Base-by-base conservation (phyloP, 2,888 invertebrate species). In the Zygogramma bicolorata region DNA sequence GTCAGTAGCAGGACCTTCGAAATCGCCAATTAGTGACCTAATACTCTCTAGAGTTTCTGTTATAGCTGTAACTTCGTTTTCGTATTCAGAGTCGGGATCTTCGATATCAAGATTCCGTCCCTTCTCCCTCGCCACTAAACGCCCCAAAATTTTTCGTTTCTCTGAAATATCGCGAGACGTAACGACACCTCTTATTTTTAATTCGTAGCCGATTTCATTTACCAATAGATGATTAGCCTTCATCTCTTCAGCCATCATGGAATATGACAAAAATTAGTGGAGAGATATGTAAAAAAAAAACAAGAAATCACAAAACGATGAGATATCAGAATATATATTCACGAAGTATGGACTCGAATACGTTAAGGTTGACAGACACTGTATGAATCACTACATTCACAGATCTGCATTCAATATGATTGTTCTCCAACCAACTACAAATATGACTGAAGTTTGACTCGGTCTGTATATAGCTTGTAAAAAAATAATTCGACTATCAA, bases 201-300 rank as follows among this genome's bases (percentile, higher is more conserved):
- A 1, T n/a, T 49, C 60, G 46, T 60, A 60, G 5, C 15, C 46
- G 4, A 67, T 42, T 60, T 59, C 67, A n/a, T 59, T 42, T 0
- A 27, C 59, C 20, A 67, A 3, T 10, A 60, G 60, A 59, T 67
- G 67, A 31, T 67, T 67, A 8, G 60, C 25, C 46, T 67, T 63
- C 63, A 46, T 63, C 2, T 27, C 15, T 29, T 46, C 29, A 3
- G n/a, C 63, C 42, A 63, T 29, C n/a, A n/a, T n/a, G n/a, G n/a
- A n/a, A n/a, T n/a, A n/a, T n/a, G n/a, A n/a, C n/a, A n/a, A n/a
- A n/a, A n/a, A n/a, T n/a, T n/a, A n/a, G n/a, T n/a, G n/a, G n/a
- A n/a, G n/a, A n/a, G n/a, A n/a, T n/a, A n/a, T n/a, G n/a, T n/a
- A n/a, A n/a, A n/a, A n/a, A n/a, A n/a, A n/a, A n/a, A n/a, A n/a